Percentiles rank a stretch among this genome's conserved stretches.
Evolutionary conservation across 2,113 vertebrate genomes (phyloP).

Genomic region (Pygoscelis antarcticus): DNA sequence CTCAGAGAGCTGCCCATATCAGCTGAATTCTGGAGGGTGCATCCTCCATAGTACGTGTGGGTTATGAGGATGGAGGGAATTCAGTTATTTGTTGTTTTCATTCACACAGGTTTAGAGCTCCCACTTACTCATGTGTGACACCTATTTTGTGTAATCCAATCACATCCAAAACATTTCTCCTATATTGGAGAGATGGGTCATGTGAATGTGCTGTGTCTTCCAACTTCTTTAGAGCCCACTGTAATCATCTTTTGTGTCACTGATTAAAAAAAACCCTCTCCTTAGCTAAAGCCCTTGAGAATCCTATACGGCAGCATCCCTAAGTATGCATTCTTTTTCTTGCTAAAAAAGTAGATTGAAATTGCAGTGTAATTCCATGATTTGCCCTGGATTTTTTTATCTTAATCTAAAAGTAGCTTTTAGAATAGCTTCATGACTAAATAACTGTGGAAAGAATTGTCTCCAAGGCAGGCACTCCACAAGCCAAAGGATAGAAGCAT

Average conservation of each 20-base stretch:
- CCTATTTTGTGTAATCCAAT: background rate
- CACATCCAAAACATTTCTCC: background rate
- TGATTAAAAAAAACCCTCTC: background rate
- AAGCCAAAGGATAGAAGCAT: background rate
- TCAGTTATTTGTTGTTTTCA: background rate
- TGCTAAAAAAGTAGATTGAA: background rate
- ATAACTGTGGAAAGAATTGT: background rate
- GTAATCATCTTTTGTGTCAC: background rate
- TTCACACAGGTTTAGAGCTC: background rate
- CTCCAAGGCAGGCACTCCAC: background rate
- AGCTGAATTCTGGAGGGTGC: background rate
- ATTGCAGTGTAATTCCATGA: background rate
- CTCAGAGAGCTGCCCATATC: background rate
- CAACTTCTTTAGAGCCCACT: background rate
- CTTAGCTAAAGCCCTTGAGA: background rate
- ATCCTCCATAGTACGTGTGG: accelerated
- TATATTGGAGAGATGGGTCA: background rate
- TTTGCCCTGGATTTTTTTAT: background rate
- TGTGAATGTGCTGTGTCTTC: background rate
- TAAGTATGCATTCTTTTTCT: background rate
- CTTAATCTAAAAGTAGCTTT: background rate
- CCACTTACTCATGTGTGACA: background rate
- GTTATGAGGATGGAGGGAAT: background rate
- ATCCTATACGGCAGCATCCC: background rate
- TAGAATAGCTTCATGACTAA: background rate